phyloP scores from a whole-genome alignment of 2,888 invertebrate species.

The Pasiphila rectangulata region DNA sequence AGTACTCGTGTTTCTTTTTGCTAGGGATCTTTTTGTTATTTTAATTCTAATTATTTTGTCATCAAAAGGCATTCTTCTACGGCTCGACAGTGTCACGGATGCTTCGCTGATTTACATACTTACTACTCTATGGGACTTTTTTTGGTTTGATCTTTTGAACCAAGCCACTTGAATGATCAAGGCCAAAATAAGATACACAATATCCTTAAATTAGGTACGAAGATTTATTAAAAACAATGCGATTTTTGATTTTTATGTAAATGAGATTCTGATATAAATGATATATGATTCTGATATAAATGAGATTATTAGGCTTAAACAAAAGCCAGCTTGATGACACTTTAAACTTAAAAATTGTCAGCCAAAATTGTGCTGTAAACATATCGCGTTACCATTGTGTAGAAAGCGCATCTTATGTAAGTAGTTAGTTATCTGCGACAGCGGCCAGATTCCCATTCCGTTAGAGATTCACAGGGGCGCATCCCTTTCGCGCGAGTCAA shows the following conservation, averaged over 20 bases:
- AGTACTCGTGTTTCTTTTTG: constrained; percentile 55
- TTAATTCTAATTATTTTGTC: constrained; percentile 63
- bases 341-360: constrained; percentile 14
- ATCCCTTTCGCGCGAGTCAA: constrained; percentile 78
- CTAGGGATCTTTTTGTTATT: constrained; percentile 53
- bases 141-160: background rate
- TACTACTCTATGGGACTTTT: constrained; percentile 14
- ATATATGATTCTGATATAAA: too few species aligned
- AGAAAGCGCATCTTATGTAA: constrained; percentile 29
- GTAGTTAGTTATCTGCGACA: constrained; percentile 53
- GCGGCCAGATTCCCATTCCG: constrained; percentile 65
- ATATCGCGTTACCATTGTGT: constrained; percentile 65
- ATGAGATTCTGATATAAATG: too few species aligned
- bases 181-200: too few species aligned
- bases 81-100: constrained; percentile 43
- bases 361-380: constrained; percentile 25
- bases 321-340: background rate
- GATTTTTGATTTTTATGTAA: too few species aligned
- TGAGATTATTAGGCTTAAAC: background rate
- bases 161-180: too few species aligned
- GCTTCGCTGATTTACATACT: constrained; percentile 48
- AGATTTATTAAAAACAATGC: too few species aligned
- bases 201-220: too few species aligned
- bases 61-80: constrained; percentile 47
- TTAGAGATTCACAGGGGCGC: constrained; percentile 69